phyloP scores from a whole-genome alignment of 2,113 vertebrate genomes.

The Okapia johnstoni region DNA sequence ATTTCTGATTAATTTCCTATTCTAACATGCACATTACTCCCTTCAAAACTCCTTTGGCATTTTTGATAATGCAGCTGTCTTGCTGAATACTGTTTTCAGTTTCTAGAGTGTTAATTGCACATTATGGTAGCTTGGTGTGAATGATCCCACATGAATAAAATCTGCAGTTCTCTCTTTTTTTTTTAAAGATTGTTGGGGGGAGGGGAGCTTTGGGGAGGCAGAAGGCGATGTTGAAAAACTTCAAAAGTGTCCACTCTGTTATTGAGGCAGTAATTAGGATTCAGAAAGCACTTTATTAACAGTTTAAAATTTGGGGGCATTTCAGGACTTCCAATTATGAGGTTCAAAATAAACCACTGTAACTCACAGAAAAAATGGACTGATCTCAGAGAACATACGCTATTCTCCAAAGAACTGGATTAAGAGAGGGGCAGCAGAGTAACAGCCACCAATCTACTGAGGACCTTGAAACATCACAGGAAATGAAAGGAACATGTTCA shows the following conservation, averaged over 20 bases:
- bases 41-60: constrained; percentile 67
- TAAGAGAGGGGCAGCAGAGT: neutral
- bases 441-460: neutral
- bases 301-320: constrained; percentile 32
- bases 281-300: constrained; percentile 45
- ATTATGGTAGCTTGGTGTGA: constrained; percentile 63
- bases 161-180: constrained; percentile 36
- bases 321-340: neutral
- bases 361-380: neutral
- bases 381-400: constrained; percentile 1
- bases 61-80: constrained; percentile 70
- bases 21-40: constrained; percentile 63
- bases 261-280: constrained; percentile 57
- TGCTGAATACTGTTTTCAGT: constrained; percentile 72
- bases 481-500: neutral
- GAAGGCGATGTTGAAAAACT: constrained; percentile 47
- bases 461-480: neutral
- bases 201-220: constrained; percentile 4
- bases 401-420: neutral
- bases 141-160: constrained; percentile 70
- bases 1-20: constrained; percentile 68
- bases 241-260: constrained; percentile 59
- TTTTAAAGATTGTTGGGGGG: constrained; percentile 56
- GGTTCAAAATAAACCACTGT: constrained; percentile 52
- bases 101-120: constrained; percentile 67